These are phyloP conservation scores for Ochlodes sylvanus DNA, from an alignment of 2,888 invertebrate genomes.

Conservation along the genomic window DNA sequence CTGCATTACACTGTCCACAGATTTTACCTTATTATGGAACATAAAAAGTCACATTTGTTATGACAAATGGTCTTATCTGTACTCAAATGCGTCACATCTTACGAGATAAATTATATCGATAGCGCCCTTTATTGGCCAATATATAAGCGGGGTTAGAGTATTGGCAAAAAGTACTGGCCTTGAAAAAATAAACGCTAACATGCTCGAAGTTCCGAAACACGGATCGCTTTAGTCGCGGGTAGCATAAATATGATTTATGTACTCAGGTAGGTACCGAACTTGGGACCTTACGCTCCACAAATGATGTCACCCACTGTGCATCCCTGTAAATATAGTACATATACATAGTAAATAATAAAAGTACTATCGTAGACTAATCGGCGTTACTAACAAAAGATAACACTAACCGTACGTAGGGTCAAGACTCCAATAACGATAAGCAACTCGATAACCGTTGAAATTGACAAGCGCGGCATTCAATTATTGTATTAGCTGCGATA, in stretches of 20 bases:
- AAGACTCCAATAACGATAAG: conserved; percentile 9
- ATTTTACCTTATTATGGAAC: neutral
- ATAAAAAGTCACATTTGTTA: conserved; percentile 14
- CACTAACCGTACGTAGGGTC: conserved; percentile 6
- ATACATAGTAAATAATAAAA: neutral
- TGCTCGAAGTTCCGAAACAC: too few relatives aligned
- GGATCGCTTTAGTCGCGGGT: too few relatives aligned
- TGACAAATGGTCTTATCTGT: conserved; percentile 1
- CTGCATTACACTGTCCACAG: neutral
- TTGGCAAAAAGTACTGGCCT: too few relatives aligned
- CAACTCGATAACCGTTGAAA: neutral
- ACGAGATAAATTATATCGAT: neutral
- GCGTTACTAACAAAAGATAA: conserved; percentile 2
- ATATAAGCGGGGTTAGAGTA: too few relatives aligned
- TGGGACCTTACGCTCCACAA: too few relatives aligned
- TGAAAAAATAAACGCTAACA: neutral
- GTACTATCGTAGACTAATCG: conserved; percentile 7
- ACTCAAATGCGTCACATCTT: neutral
- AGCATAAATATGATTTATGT: too few relatives aligned
- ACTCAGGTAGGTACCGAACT: too few relatives aligned
- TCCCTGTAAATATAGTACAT: too few relatives aligned
- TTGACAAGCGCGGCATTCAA: too few relatives aligned
- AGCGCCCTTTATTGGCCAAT: too few relatives aligned
- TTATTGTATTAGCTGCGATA: too few relatives aligned
- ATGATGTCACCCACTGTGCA: too few relatives aligned